Evolutionary conservation across 2,888 invertebrate genomes (phyloP), one percentile per base, ranked within the genome.

Genomic region (Eilema caniola): DNA sequence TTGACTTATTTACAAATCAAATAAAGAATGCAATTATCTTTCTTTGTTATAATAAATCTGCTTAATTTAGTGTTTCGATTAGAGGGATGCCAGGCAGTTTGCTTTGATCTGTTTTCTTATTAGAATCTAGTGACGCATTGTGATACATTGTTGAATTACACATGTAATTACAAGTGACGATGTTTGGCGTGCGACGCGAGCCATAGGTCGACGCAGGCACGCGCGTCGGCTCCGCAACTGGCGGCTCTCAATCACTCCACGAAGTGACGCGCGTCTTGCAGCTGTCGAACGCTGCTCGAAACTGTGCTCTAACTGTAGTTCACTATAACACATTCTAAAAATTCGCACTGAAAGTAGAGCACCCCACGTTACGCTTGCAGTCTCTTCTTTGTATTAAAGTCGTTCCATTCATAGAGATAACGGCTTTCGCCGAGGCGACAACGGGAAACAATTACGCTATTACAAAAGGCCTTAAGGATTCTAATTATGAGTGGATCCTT

Each of bases 361-460:
- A 83, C 70, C 83, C 81, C 80, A 81, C 84, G 85, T 85, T 83
- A 86, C 81, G 86, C 81, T 87, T 88, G 87, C 88, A 86, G 85
- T 89, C 66, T 87, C 86, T 86, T 91, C 90, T 92, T 93, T 92
- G 90, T 91, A 87, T 88, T 90, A 83, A 78, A 88, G 83, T 86
- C 87, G 86, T 87, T 89, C 87, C 91, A 92, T 92, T 92, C 91
- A 91, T 88, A 89, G 87, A 90, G 88, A 92, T 90, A 92, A 89
- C 91, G 86, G 88, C 84, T 83, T 84, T 89, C 89, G 88, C 83
- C 85, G 87, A 89, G 88, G 90, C 90, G 90, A 90, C 91, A 92
- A 91, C 90, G 91, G 92, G 90, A 92, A 92, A 93, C 91, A 92
- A 92, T 94, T 92, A 91, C 89, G 88, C 88, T 90, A 90, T 91